Percentiles rank a stretch among this genome's conserved stretches.
phyloP scores from a whole-genome alignment of 2,797 vertebrate genomes.

The Hemibagrus guttatus region DNA sequence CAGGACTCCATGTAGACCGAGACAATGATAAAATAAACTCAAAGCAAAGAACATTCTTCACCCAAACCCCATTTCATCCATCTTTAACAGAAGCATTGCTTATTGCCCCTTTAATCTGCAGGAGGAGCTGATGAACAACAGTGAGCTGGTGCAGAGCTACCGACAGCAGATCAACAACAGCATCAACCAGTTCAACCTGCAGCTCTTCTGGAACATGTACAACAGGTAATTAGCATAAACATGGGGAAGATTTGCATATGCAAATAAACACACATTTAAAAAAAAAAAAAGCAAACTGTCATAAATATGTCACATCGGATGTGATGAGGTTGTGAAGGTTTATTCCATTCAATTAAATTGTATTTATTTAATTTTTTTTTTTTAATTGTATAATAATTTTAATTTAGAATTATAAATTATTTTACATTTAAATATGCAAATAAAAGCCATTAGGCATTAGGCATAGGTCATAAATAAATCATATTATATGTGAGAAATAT shows the following conservation, averaged over 20 bases:
- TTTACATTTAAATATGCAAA: no score
- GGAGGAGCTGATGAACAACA: slow-evolving; percentile 95
- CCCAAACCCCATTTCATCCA: no score
- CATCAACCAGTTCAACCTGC: slow-evolving; percentile 94
- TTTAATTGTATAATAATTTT: no score
- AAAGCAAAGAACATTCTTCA: neutral
- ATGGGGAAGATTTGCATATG: neutral
- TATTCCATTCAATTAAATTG: no score
- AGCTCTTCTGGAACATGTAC: slow-evolving; percentile 99
- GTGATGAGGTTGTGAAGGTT: neutral
- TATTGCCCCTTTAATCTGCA: slow-evolving; percentile 58
- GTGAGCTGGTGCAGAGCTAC: slow-evolving; percentile 94
- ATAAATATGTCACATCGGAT: neutral
- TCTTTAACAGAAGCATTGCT: neutral
- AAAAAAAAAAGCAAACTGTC: no score
- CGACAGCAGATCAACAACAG: slow-evolving; percentile 90
- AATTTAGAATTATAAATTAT: no score
- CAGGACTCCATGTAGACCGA: neutral
- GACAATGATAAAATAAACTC: neutral
- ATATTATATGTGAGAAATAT: no score
- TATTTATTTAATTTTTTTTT: no score
- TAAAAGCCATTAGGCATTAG: no score
- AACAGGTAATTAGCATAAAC: slow-evolving; percentile 79
- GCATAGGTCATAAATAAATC: no score
- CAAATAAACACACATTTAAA: neutral